A percentile compares a stretch with the other conserved stretches of the same genome.
Conservation (phyloP, 2,888 invertebrate genomes). For the Nyleta sp. region DNA sequence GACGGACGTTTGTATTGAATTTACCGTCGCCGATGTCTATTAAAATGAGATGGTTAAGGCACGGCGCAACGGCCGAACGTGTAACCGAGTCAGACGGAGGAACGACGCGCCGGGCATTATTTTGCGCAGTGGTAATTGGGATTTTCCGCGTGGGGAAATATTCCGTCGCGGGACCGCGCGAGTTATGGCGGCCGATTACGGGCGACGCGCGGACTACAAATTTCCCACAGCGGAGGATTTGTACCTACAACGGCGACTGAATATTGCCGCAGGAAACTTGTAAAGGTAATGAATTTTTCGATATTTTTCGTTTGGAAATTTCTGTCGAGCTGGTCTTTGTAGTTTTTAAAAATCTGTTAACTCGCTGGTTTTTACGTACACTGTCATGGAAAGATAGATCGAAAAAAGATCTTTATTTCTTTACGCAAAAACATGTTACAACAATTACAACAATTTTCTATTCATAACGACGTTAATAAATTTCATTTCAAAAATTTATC, state of each 20-base stretch:
- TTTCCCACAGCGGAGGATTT: conserved; percentile 61
- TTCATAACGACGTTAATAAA: too few relatives aligned
- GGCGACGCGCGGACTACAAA: conserved; percentile 71
- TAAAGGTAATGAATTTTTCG: too few relatives aligned
- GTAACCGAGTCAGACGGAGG: conserved; percentile 37
- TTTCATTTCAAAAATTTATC: too few relatives aligned
- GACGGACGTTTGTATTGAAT: conserved; percentile 63
- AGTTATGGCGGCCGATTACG: conserved; percentile 72
- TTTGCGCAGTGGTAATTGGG: conserved; percentile 59
- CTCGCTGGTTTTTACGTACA: too few relatives aligned
- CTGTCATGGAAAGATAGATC: too few relatives aligned
- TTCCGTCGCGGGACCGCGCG: conserved; percentile 46
- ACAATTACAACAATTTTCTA: too few relatives aligned
- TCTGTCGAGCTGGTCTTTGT: too few relatives aligned
- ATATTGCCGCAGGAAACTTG: conserved; percentile 47
- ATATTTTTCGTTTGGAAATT: too few relatives aligned
- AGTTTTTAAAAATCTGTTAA: too few relatives aligned
- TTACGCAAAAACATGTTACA: too few relatives aligned
- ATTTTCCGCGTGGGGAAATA: conserved; percentile 56
- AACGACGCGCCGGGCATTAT: conserved; percentile 38
- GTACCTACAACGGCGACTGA: conserved; percentile 53
- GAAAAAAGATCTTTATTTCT: too few relatives aligned
- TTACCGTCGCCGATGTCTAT: conserved; percentile 61
- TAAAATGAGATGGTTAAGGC: conserved; percentile 61
- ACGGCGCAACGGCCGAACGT: conserved; percentile 32